Percentiles rank a stretch among this genome's conserved stretches.
Evolutionary conservation across 2,797 vertebrate genomes (phyloP).

Genomic region (Cebuella pygmaea): DNA sequence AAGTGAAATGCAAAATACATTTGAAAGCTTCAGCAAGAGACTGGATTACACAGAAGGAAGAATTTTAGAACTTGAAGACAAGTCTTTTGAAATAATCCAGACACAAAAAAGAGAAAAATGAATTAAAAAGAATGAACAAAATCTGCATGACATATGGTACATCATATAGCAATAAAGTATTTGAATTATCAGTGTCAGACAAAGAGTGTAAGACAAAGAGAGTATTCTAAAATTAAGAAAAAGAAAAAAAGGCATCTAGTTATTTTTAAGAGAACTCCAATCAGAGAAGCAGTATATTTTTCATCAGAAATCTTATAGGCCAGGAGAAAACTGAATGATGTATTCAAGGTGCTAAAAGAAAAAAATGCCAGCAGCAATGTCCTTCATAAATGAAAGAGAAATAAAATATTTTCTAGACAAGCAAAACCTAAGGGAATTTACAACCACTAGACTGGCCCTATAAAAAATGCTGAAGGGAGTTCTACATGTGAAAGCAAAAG

Average conservation of each 20-base stretch:
- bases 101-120: not conserved
- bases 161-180: not conserved
- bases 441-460: not conserved
- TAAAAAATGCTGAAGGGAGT: not conserved
- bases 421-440: not conserved
- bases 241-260: not conserved
- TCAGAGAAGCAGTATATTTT: not conserved
- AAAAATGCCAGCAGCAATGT: not conserved
- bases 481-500: not conserved
- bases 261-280: not conserved
- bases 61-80: not conserved
- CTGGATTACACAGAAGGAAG: not conserved
- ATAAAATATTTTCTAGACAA: not conserved
- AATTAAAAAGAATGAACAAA: not conserved
- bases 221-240: not conserved
- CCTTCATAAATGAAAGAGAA: not conserved
- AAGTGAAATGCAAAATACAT: not conserved
- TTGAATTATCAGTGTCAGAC: not conserved
- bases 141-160: not conserved
- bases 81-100: not conserved
- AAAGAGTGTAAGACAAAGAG: not conserved
- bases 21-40: not conserved
- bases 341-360: not conserved
- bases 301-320: not conserved
- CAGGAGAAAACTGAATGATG: not conserved